Evolutionary conservation across 2,113 vertebrate species (phyloP).

Genomic region (Spea multiplicata): DNA sequence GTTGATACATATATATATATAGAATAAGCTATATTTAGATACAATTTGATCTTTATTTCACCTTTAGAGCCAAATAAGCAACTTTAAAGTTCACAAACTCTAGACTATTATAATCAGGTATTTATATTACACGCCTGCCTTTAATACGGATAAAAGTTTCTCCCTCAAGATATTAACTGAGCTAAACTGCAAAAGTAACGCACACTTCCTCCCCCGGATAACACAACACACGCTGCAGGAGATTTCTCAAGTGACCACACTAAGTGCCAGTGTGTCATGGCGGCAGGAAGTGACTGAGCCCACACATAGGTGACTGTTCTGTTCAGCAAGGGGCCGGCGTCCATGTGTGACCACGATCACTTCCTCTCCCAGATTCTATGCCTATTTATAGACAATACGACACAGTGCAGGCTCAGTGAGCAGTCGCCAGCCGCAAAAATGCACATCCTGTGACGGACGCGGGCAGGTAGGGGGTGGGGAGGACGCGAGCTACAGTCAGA

Average conservation of each 20-base stretch:
- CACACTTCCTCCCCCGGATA: too few species aligned
- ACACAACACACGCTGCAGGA: neutral
- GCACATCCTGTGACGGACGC: conserved; percentile 11
- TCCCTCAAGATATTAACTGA: too few species aligned
- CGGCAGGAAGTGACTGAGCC: conserved; percentile 6
- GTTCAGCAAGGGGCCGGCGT: neutral
- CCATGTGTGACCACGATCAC: conserved; percentile 30
- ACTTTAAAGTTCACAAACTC: too few species aligned
- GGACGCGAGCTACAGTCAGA: neutral
- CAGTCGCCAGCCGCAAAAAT: conserved; percentile 24
- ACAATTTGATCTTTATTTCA: too few species aligned
- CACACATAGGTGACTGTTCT: neutral
- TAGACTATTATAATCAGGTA: too few species aligned
- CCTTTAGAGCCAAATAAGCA: too few species aligned
- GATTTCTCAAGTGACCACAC: neutral
- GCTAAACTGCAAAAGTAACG: too few species aligned
- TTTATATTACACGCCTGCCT: too few species aligned
- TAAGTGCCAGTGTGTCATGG: neutral
- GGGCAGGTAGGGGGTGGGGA: neutral
- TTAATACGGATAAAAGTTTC: too few species aligned
- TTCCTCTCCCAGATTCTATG: conserved; percentile 25
- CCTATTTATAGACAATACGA: conserved; percentile 30
- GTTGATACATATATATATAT: too few species aligned
- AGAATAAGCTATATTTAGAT: too few species aligned
- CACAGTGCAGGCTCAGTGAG: conserved; percentile 27